Evolutionary conservation across 2,797 vertebrate species (phyloP).

Genomic region (Hippopotamyrus pictus): DNA sequence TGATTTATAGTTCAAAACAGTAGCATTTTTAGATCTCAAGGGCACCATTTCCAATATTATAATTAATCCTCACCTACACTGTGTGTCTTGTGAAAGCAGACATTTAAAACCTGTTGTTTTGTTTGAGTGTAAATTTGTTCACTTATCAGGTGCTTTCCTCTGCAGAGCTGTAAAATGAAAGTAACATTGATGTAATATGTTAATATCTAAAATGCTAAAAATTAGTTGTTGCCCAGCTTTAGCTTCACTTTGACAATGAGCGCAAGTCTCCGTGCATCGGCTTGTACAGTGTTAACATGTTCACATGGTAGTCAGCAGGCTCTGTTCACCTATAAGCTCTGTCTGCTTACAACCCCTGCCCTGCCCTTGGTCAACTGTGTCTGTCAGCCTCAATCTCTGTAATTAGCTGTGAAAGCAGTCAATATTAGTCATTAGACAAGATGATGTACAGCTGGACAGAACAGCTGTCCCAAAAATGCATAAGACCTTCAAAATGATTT

Average conservation of each 20-base stretch:
- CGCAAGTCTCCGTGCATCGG: not conserved
- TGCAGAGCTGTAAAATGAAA: not conserved
- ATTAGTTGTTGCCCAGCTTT: not conserved
- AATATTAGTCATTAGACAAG: not conserved
- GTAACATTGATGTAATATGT: not conserved
- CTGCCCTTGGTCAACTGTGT: not conserved
- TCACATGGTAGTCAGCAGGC: not conserved
- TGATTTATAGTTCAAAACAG: not conserved
- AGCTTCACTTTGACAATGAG: not conserved
- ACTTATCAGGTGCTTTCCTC: not conserved
- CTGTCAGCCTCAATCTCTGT: not conserved
- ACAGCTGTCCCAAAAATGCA: not conserved
- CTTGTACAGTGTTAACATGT: not conserved
- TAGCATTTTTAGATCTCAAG: not conserved
- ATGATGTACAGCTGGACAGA: not conserved
- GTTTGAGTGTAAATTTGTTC: not conserved
- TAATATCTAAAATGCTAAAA: not conserved
- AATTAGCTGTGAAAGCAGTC: not conserved
- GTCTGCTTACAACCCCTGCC: not conserved
- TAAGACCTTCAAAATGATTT: constrained; percentile 1
- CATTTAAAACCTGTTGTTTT: not conserved
- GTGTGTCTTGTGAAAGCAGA: not conserved
- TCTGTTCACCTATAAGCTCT: not conserved
- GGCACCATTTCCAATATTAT: not conserved
- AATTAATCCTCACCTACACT: constrained; percentile 9